Conservation (phyloP, 1,140 invertebrate genomes). For the Cydia fagiglandana region DNA sequence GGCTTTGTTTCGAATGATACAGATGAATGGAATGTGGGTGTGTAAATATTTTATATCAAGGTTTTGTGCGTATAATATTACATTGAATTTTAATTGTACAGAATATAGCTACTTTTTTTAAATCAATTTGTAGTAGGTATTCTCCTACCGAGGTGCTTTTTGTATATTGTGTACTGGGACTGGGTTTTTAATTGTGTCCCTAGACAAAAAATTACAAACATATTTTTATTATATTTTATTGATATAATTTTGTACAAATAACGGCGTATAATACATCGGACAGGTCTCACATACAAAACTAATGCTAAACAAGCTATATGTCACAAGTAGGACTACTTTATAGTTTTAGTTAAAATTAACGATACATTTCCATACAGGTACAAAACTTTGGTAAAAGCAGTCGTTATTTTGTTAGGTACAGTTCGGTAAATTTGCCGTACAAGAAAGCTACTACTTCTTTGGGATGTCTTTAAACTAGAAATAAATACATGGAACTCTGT, state of each 20-base stretch:
- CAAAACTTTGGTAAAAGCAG: conserved; percentile 26
- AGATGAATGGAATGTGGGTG: conserved; percentile 9
- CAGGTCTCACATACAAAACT: conserved; percentile 79
- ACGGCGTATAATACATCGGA: conserved; percentile 78
- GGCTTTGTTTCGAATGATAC: conserved; percentile 25
- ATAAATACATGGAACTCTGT: background rate
- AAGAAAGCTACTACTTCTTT: background rate
- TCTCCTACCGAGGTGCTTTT: background rate
- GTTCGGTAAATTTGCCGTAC: background rate
- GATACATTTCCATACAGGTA: conserved; percentile 21
- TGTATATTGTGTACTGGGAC: background rate
- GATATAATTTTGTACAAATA: conserved; percentile 80
- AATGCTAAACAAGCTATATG: conserved; percentile 74
- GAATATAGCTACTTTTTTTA: too few relatives aligned
- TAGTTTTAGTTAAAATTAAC: conserved; percentile 33
- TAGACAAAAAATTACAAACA: conserved; percentile 14
- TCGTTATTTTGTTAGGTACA: conserved; percentile 21
- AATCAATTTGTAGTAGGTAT: too few relatives aligned
- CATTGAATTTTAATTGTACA: background rate
- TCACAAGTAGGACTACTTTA: conserved; percentile 51
- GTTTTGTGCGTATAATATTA: conserved; percentile 1
- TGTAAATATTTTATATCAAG: background rate
- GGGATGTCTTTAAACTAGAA: background rate
- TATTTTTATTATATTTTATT: conserved; percentile 65
- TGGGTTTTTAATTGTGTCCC: background rate